These are phyloP conservation scores for Didymodactylos carnosus DNA, from an alignment of 2,888 invertebrate species.

Conservation along the genomic window DNA sequence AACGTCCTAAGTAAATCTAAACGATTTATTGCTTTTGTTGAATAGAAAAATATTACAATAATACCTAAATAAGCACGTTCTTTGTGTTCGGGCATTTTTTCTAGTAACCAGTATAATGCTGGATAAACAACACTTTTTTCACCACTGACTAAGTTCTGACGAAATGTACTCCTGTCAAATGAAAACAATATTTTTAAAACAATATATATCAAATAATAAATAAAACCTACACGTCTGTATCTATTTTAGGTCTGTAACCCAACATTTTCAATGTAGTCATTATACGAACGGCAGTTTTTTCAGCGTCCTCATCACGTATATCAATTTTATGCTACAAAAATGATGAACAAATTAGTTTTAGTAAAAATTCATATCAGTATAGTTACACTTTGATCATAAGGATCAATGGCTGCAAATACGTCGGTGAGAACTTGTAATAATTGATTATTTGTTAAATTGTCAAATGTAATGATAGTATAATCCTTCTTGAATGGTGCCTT, in stretches of 20 bases:
- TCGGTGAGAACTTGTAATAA: conserved; percentile 57
- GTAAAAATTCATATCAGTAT: background rate
- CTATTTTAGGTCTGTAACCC: conserved; percentile 49
- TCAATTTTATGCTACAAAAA: conserved; percentile 45
- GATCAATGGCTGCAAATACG: conserved; percentile 51
- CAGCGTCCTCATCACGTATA: conserved; percentile 52
- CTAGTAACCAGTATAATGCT: conserved; percentile 58
- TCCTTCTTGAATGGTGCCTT: conserved; percentile 47
- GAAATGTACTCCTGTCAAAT: conserved; percentile 39
- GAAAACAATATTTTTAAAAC: background rate
- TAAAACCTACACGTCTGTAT: background rate
- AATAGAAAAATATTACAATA: background rate
- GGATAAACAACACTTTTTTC: conserved; percentile 55
- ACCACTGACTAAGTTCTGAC: conserved; percentile 50
- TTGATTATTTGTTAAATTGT: conserved; percentile 53
- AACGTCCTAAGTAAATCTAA: conserved; percentile 27
- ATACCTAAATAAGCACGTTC: conserved; percentile 67
- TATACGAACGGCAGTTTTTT: conserved; percentile 52
- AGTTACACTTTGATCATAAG: conserved; percentile 33
- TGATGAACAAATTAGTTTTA: conserved; percentile 16
- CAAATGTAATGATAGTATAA: conserved; percentile 64
- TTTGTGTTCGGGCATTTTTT: conserved; percentile 51
- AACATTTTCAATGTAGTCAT: conserved; percentile 50
- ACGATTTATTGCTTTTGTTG: background rate
- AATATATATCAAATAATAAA: background rate